These are phyloP conservation scores for Austrolebias charrua DNA, from an alignment of 2,797 vertebrate genomes.

Conservation along the genomic window DNA sequence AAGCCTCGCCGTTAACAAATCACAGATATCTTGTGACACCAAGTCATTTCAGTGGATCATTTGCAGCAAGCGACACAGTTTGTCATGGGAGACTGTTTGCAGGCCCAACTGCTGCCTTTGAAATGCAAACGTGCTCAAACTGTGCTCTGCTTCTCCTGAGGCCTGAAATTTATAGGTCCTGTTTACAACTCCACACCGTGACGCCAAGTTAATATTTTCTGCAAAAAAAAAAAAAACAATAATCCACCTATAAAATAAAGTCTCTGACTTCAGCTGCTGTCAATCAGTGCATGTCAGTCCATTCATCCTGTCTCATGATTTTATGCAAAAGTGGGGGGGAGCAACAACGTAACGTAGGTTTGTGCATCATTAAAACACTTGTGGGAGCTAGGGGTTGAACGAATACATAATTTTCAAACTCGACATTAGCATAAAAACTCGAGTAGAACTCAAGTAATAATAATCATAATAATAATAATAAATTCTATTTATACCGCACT, in stretches of 20 bases:
- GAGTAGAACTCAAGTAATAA: too few relatives aligned
- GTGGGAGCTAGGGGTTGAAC: too few relatives aligned
- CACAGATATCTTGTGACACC: not conserved
- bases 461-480: too few relatives aligned
- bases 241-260: constrained; percentile 27
- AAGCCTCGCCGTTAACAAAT: constrained; percentile 12
- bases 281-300: constrained; percentile 47
- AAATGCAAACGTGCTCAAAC: not conserved
- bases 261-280: constrained; percentile 30
- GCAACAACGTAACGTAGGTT: constrained; percentile 45
- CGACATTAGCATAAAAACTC: too few relatives aligned
- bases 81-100: too few relatives aligned
- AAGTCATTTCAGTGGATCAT: not conserved
- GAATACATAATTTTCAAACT: too few relatives aligned
- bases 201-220: constrained; percentile 4
- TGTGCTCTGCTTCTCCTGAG: too few relatives aligned
- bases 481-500: too few relatives aligned
- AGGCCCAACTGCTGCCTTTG: not conserved
- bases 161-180: not conserved
- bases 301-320: constrained; percentile 41
- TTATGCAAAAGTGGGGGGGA: constrained; percentile 53
- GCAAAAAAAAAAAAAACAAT: not conserved
- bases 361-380: constrained; percentile 40
- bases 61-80: not conserved
- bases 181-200: not conserved